These are phyloP conservation scores for Misgurnus mizolepis DNA, from an alignment of 2,113 vertebrate genomes.

Conservation along the genomic window DNA sequence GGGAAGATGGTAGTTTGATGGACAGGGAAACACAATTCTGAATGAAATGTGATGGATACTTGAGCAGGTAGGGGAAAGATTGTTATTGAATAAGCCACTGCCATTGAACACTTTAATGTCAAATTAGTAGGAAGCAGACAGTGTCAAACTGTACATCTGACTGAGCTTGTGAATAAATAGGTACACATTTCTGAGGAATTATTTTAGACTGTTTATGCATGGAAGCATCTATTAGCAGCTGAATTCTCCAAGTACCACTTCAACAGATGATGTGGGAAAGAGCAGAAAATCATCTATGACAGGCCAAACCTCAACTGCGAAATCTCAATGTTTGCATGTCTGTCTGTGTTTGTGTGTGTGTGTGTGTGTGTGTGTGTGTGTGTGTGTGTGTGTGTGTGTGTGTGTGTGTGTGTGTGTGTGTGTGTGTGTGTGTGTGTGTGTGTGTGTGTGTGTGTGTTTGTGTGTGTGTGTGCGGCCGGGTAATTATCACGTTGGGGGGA, in stretches of 20 bases:
- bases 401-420: too few species aligned
- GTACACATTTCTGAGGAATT: slow-evolving; percentile 42
- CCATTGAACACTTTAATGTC: slow-evolving; percentile 4
- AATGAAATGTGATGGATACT: not conserved
- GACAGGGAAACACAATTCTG: not conserved
- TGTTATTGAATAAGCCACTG: not conserved
- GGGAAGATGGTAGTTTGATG: not conserved
- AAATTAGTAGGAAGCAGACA: slow-evolving; percentile 23
- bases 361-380: too few species aligned
- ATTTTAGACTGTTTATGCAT: slow-evolving; percentile 63
- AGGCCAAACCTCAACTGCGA: slow-evolving; percentile 41
- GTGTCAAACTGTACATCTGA: slow-evolving; percentile 22
- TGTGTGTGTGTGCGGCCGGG: too few species aligned
- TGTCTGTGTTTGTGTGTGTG: slow-evolving; percentile 20
- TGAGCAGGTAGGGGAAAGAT: not conserved
- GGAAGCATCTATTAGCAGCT: slow-evolving; percentile 65
- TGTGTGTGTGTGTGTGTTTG: too few species aligned
- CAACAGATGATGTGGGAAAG: slow-evolving; percentile 65
- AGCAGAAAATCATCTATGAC: slow-evolving; percentile 66
- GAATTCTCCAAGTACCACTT: slow-evolving; percentile 65
- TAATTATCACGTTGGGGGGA: too few species aligned
- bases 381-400: not conserved
- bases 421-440: too few species aligned
- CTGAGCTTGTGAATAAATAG: not conserved
- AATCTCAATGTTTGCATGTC: slow-evolving; percentile 34